phyloP scores from a whole-genome alignment of 2,888 invertebrate species.

The Stomorhina lunata region DNA sequence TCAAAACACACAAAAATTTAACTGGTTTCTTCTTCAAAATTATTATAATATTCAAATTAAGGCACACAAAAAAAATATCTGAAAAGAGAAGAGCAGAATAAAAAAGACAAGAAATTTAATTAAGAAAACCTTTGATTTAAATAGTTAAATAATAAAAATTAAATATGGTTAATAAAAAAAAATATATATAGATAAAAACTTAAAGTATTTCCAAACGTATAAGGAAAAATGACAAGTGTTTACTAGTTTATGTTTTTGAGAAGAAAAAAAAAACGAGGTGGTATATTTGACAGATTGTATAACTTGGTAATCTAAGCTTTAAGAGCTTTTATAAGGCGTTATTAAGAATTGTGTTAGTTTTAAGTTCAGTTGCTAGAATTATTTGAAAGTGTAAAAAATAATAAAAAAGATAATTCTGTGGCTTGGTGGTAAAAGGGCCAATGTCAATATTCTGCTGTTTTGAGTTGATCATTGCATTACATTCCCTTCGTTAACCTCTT shows the following conservation, averaged over 20 bases:
- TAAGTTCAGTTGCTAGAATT: no score
- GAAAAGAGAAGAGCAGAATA: neutral
- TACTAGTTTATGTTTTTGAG: neutral
- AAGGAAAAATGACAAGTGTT: neutral
- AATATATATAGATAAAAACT: neutral
- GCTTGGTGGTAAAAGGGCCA: no score
- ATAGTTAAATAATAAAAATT: neutral
- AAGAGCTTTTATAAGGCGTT: neutral
- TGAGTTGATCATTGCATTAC: no score
- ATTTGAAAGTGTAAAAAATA: no score
- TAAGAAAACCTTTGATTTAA: neutral
- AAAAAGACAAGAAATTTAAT: neutral
- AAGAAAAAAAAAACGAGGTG: neutral
- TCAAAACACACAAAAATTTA: neutral
- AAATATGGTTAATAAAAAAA: neutral
- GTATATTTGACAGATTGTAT: neutral
- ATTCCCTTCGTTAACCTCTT: no score
- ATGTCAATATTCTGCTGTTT: no score
- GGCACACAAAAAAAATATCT: conserved; percentile 38
- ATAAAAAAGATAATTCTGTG: no score
- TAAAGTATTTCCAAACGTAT: no score
- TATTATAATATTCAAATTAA: conserved; percentile 16
- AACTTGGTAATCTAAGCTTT: neutral
- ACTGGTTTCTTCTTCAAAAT: conserved; percentile 3
- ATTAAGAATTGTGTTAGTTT: no score